Percentiles rank a stretch among this genome's conserved stretches.
Evolutionary conservation across 1,140 invertebrate species (phyloP).

Genomic region (Neodiprion virginianus): DNA sequence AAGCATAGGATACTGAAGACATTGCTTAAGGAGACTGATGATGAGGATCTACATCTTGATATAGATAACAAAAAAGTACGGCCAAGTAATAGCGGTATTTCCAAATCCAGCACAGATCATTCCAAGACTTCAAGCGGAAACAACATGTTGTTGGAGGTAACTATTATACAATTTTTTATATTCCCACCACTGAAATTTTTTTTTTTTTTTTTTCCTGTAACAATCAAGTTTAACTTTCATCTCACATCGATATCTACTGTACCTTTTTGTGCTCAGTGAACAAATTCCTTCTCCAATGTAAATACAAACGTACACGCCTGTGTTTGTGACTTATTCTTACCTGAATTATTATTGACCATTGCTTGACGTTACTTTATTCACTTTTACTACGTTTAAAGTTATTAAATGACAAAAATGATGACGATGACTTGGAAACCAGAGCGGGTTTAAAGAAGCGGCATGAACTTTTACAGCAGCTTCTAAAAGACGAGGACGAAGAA

Average conservation of each 20-base stretch:
- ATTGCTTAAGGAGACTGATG: constrained; percentile 82
- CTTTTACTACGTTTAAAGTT: constrained; percentile 65
- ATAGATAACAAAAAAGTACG: constrained; percentile 42
- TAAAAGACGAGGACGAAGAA: constrained; percentile 69
- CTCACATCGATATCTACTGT: too few relatives aligned
- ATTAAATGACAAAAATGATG: constrained; percentile 84
- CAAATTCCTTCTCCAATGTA: too few relatives aligned
- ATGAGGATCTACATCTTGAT: constrained; percentile 68
- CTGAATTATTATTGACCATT: constrained; percentile 15
- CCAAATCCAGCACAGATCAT: constrained; percentile 50
- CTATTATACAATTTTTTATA: constrained; percentile 17
- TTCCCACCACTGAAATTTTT: constrained; percentile 14
- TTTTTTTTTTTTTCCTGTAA: constrained; percentile 14
- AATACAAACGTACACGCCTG: too few relatives aligned
- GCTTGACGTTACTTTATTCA: not conserved
- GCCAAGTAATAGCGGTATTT: constrained; percentile 42
- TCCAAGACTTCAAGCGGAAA: constrained; percentile 60
- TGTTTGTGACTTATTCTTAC: not conserved
- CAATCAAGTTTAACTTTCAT: too few relatives aligned
- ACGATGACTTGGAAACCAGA: constrained; percentile 73
- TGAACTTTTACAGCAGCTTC: constrained; percentile 80
- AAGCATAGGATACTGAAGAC: constrained; percentile 76
- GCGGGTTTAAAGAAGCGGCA: constrained; percentile 68
- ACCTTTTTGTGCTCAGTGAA: too few relatives aligned
- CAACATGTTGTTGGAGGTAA: constrained; percentile 80